These are phyloP conservation scores for Rhinogobio ventralis DNA, from an alignment of 2,797 vertebrate species.

Conservation along the genomic window DNA sequence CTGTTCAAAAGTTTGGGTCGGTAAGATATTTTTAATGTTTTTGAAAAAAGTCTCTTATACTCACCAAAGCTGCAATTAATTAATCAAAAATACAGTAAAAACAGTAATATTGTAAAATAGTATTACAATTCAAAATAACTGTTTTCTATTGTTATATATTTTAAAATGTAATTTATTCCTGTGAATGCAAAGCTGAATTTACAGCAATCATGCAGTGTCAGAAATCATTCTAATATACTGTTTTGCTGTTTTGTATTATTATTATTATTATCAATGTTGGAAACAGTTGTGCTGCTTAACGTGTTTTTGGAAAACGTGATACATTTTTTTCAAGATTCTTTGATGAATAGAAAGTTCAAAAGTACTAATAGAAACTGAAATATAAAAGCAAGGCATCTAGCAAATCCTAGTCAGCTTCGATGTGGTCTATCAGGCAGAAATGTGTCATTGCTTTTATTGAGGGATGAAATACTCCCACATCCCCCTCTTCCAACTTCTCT, in stretches of 20 bases:
- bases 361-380: too few species aligned
- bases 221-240: too few species aligned
- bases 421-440: slow-evolving; percentile 18
- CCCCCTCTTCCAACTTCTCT: background rate
- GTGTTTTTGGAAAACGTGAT: too few species aligned
- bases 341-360: too few species aligned
- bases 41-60: background rate
- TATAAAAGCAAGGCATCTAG: background rate
- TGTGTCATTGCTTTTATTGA: slow-evolving; percentile 40
- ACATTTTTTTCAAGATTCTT: too few species aligned
- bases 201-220: background rate
- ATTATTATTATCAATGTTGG: too few species aligned
- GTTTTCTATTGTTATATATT: background rate
- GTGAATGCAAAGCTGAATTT: background rate
- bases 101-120: background rate
- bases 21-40: background rate
- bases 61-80: background rate
- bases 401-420: background rate
- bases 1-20: background rate
- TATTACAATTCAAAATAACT: background rate
- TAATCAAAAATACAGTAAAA: background rate
- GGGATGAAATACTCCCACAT: slow-evolving; percentile 27
- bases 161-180: background rate
- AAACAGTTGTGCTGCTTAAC: background rate
- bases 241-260: too few species aligned